Conservation (phyloP, 53 echinoderm and acorn worm species). For the Paracentrotus lividus region DNA sequence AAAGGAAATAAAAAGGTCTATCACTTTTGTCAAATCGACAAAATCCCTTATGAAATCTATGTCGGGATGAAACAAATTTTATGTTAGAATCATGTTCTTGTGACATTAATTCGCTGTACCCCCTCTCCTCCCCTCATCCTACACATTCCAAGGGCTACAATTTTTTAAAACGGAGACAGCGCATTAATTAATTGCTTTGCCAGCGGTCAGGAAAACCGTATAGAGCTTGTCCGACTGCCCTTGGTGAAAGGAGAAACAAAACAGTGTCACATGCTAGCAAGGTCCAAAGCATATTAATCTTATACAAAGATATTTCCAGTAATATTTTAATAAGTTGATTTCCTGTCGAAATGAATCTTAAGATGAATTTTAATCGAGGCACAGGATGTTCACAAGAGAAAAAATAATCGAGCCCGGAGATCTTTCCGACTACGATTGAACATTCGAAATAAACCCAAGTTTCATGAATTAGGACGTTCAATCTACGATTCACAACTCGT, state of each 20-base stretch:
- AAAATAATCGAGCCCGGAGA: not conserved
- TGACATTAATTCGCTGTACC: not conserved
- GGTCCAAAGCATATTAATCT: not conserved
- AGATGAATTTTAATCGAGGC: not conserved
- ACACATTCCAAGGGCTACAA: not conserved
- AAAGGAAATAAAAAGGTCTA: too few species aligned
- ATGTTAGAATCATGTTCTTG: not conserved
- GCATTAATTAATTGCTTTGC: not conserved
- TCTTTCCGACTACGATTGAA: not conserved
- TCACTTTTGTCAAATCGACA: too few species aligned
- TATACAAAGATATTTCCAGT: not conserved
- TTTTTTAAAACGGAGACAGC: not conserved
- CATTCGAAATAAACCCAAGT: not conserved
- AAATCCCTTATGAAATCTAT: too few species aligned
- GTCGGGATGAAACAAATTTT: too few species aligned
- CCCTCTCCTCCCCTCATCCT: not conserved
- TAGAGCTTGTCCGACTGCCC: not conserved
- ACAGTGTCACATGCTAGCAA: not conserved
- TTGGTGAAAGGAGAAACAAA: not conserved
- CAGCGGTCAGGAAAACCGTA: slow-evolving; percentile 22
- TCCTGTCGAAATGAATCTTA: slow-evolving; percentile 12
- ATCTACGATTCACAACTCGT: too few species aligned
- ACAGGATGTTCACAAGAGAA: not conserved
- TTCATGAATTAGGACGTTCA: too few species aligned
- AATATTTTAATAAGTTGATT: slow-evolving; percentile 27